A percentile compares a stretch with the other conserved stretches of the same genome.
Conservation (phyloP, 2,888 invertebrate species). For the Nomada ferruginata region DNA sequence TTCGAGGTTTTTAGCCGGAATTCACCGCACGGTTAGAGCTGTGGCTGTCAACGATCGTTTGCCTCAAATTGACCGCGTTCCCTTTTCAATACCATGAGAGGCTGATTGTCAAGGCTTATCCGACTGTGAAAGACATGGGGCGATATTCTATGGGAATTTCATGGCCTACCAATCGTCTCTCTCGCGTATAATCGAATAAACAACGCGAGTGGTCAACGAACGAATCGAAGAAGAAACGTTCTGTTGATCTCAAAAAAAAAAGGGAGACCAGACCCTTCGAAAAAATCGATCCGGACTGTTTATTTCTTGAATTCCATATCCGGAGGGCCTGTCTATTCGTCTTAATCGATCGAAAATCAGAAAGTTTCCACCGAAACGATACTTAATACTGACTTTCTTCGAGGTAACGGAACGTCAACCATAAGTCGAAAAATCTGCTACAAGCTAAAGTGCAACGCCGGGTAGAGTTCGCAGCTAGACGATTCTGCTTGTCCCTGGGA, state of each 20-base stretch:
- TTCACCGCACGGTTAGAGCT: conserved; percentile 38
- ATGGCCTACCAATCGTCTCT: conserved; percentile 40
- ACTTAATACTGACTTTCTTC: not conserved
- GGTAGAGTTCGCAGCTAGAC: conserved; percentile 40
- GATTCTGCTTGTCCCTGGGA: conserved; percentile 74
- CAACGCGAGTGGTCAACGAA: conserved; percentile 28
- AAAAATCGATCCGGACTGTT: not conserved
- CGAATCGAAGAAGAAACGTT: conserved; percentile 41
- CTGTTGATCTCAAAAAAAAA: conserved; percentile 30
- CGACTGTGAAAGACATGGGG: conserved; percentile 64
- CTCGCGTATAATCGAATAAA: conserved; percentile 50
- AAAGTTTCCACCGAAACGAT: too few species aligned
- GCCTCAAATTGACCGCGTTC: conserved; percentile 60
- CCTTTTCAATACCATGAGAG: conserved; percentile 46
- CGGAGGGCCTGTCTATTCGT: not conserved
- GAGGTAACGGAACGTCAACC: not conserved
- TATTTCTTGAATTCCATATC: too few species aligned
- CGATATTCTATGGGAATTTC: conserved; percentile 60
- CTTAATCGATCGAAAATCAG: not conserved
- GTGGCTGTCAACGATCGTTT: conserved; percentile 60
- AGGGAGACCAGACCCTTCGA: not conserved
- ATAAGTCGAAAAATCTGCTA: not conserved
- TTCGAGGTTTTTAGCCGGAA: conserved; percentile 57
- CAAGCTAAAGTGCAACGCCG: conserved; percentile 2
- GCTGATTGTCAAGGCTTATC: conserved; percentile 55